A percentile compares a stretch with the other conserved stretches of the same genome.
Evolutionary conservation across 2,113 vertebrate genomes (phyloP).

Genomic region (Pterocles burchelli): DNA sequence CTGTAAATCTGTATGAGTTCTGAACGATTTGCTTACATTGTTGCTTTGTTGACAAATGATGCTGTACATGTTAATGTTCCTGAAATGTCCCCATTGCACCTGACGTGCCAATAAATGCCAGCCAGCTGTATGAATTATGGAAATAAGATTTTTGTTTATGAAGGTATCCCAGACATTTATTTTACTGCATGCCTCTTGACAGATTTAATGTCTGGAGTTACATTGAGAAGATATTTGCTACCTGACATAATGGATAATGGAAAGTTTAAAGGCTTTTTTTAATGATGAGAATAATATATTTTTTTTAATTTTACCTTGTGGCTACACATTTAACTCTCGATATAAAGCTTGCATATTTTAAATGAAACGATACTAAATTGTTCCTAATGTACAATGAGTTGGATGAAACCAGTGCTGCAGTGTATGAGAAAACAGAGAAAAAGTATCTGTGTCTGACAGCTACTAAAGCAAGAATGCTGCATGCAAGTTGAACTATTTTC

Average conservation of each 20-base stretch:
- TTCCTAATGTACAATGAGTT: slow-evolving; percentile 52
- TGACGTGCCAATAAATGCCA: slow-evolving; percentile 90
- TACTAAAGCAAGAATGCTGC: background rate
- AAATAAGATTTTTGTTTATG: slow-evolving; percentile 95
- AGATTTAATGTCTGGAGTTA: slow-evolving; percentile 88
- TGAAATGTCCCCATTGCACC: slow-evolving; percentile 89
- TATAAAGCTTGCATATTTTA: slow-evolving; percentile 67
- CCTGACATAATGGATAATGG: slow-evolving; percentile 87
- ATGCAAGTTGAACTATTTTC: background rate
- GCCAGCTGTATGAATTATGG: slow-evolving; percentile 92
- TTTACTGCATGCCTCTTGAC: slow-evolving; percentile 86
- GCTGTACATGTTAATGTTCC: slow-evolving; percentile 91
- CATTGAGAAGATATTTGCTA: slow-evolving; percentile 87
- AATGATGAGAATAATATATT: slow-evolving; percentile 76
- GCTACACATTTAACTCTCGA: slow-evolving; percentile 44
- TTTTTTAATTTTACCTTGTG: slow-evolving; percentile 67
- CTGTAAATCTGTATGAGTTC: slow-evolving; percentile 90
- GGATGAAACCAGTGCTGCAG: slow-evolving; percentile 20
- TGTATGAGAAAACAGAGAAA: slow-evolving; percentile 9
- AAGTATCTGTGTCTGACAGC: slow-evolving; percentile 2
- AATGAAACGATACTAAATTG: slow-evolving; percentile 58
- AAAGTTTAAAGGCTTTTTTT: slow-evolving; percentile 79
- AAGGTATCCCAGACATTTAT: slow-evolving; percentile 89
- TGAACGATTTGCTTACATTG: slow-evolving; percentile 91
- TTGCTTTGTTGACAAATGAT: slow-evolving; percentile 91